Conservation (phyloP, 2,797 vertebrate species). For the Philypnodon macrostomus region DNA sequence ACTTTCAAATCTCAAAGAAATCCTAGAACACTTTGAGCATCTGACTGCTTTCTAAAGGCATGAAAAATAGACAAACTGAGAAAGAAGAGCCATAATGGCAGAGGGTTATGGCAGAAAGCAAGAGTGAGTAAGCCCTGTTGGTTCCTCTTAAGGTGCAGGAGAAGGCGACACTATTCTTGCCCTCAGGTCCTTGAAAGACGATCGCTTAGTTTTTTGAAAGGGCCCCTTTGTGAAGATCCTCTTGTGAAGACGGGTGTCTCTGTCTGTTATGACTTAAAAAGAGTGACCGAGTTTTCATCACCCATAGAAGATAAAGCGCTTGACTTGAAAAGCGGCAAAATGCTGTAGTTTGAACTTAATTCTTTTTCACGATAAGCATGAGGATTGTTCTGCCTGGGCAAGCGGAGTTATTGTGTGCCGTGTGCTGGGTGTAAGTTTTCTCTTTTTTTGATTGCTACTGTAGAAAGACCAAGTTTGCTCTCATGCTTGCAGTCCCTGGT, state of each 20-base stretch:
- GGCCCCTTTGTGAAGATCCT: constrained; percentile 61
- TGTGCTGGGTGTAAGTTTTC: constrained; percentile 58
- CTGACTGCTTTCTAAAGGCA: constrained; percentile 32
- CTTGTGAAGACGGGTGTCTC: constrained; percentile 57
- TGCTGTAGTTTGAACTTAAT: constrained; percentile 54
- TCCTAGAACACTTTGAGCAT: constrained; percentile 33
- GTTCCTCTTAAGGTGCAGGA: constrained; percentile 54
- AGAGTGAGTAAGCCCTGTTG: constrained; percentile 40
- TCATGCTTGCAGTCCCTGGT: constrained; percentile 47
- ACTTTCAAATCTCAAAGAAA: not conserved
- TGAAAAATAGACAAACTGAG: constrained; percentile 11
- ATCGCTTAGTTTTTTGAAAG: constrained; percentile 60
- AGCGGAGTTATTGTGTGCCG: constrained; percentile 42
- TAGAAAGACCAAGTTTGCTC: constrained; percentile 42
- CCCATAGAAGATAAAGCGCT: constrained; percentile 55
- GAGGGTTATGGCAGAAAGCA: constrained; percentile 28
- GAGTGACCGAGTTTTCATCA: constrained; percentile 62
- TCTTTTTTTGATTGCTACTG: constrained; percentile 48
- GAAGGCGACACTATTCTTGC: constrained; percentile 54
- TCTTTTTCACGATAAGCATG: constrained; percentile 46
- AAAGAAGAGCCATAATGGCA: constrained; percentile 37
- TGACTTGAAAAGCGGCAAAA: constrained; percentile 48
- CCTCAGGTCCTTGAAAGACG: constrained; percentile 67
- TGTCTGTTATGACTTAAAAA: constrained; percentile 70
- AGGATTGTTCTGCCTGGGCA: constrained; percentile 54